phyloP scores from a whole-genome alignment of 1,140 invertebrate genomes.

The Psix sp. region DNA sequence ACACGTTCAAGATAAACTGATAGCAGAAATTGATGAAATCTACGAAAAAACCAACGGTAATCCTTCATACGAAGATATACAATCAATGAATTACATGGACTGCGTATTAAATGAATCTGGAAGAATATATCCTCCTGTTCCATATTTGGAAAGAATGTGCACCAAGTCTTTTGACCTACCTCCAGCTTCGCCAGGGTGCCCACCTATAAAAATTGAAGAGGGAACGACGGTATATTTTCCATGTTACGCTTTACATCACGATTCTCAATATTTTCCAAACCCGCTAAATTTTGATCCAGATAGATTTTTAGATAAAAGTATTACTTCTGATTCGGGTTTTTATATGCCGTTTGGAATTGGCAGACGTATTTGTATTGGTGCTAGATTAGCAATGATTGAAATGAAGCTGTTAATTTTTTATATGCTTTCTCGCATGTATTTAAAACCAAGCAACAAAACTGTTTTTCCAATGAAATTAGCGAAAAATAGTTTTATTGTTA shows the following conservation, averaged over 20 bases:
- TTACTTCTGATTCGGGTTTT: constrained; percentile 31
- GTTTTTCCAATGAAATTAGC: constrained; percentile 59
- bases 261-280: constrained; percentile 78
- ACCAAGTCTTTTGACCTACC: constrained; percentile 61
- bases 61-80: constrained; percentile 72
- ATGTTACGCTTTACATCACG: constrained; percentile 73
- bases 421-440: constrained; percentile 59
- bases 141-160: constrained; percentile 53
- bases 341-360: constrained; percentile 55
- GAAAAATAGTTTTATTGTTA: constrained; percentile 55
- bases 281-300: constrained; percentile 79
- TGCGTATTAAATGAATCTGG: constrained; percentile 76
- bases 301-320: constrained; percentile 72
- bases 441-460: constrained; percentile 62
- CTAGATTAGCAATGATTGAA: constrained; percentile 38
- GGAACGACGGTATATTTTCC: constrained; percentile 63
- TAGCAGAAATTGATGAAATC: constrained; percentile 78
- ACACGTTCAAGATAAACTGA: constrained; percentile 79
- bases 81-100: constrained; percentile 76
- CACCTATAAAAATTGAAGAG: constrained; percentile 70
- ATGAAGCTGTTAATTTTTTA: constrained; percentile 66
- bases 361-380: constrained; percentile 47
- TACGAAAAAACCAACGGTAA: constrained; percentile 57
- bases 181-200: constrained; percentile 51
- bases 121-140: constrained; percentile 76